Evolutionary conservation across 2,797 vertebrate genomes (phyloP), one percentile per base, ranked within the genome.

Genomic region (Sandelia bainsii): DNA sequence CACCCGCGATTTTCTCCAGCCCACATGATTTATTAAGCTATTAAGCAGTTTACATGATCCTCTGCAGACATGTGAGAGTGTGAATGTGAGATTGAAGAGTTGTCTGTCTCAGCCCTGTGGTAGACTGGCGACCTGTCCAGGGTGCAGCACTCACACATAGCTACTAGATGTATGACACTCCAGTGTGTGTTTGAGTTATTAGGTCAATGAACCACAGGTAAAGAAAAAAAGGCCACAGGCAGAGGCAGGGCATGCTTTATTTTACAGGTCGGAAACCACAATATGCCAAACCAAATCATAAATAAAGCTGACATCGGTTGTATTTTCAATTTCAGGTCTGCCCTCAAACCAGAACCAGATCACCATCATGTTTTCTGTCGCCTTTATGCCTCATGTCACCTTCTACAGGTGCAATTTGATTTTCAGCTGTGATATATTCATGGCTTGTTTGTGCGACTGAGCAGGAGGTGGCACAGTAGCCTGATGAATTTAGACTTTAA

Each of bases 331-430:
- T 48, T 39, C 54, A 65, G 52, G 2, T 52, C 53, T 59, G 50
- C 37, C 53, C 44, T 60, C 40, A 27, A 46, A 58, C 25, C 22
- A 20, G 44, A 25, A 40, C 40, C 62, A 39, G 49, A 46, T 65
- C 40, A 23, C 48, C 12, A 17, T 44, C 37, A 3, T 51, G 71
- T 57, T 54, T 34, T 14, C 8, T 45, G 39, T 69, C 60, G 40
- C 59, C 63, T 75, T 76, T 62, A 72, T 65, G 62, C 6, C 8
- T 61, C 0, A 3, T 62, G 74, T 85, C 77, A 56, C 51, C 61
- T 69, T 77, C 46, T n/a, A 7, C 70, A 65, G 68, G 19, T 75
- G 62, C 29, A 71, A 75, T 80, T 44, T 8, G 59, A 75, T 79
- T 77, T 71, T 46, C 48, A 0, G 27, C 66, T 4, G 40, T 69